Percentiles rank a stretch among this genome's conserved stretches.
phyloP scores from a whole-genome alignment of 2,888 invertebrate species.

The Sminthurides aquaticus region DNA sequence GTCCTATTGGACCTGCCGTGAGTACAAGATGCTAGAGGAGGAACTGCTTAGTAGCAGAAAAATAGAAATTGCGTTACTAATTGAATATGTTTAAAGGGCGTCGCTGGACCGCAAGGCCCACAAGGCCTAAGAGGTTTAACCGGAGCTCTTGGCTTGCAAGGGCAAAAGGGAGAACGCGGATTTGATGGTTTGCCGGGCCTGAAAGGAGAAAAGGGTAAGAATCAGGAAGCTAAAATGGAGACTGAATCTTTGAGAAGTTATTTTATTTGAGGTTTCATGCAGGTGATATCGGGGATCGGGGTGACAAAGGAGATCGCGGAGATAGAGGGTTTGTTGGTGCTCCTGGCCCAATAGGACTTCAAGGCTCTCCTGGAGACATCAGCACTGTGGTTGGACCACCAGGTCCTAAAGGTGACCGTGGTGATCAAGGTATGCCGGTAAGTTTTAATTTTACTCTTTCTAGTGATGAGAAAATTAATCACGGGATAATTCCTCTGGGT shows the following conservation, averaged over 20 bases:
- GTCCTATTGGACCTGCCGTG: slow-evolving; percentile 47
- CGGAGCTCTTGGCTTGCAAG: slow-evolving; percentile 40
- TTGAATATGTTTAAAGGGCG: no score
- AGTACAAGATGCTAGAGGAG: no score
- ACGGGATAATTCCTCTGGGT: no score
- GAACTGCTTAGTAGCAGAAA: no score
- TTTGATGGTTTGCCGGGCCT: slow-evolving; percentile 19
- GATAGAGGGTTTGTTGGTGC: slow-evolving; percentile 46
- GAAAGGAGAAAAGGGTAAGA: slow-evolving; percentile 9
- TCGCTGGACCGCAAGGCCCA: slow-evolving; percentile 49
- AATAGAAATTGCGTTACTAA: no score
- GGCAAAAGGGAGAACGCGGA: slow-evolving; percentile 41
- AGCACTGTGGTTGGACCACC: slow-evolving; percentile 48
- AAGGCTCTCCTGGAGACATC: slow-evolving; percentile 41
- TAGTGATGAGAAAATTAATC: neutral
- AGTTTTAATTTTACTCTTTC: slow-evolving; percentile 3
- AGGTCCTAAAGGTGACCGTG: slow-evolving; percentile 50
- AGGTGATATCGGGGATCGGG: slow-evolving; percentile 40
- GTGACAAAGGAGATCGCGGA: slow-evolving; percentile 44
- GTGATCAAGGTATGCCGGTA: slow-evolving; percentile 39
- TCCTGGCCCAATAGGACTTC: slow-evolving; percentile 45
- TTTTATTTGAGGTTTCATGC: neutral
- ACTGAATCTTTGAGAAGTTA: neutral
- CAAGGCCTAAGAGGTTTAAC: slow-evolving; percentile 48
- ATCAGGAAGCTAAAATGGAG: neutral